Percentiles rank a stretch among this genome's conserved stretches.
Evolutionary conservation across 2,888 invertebrate species (phyloP).

Genomic region (Blastobasis lacticolella): DNA sequence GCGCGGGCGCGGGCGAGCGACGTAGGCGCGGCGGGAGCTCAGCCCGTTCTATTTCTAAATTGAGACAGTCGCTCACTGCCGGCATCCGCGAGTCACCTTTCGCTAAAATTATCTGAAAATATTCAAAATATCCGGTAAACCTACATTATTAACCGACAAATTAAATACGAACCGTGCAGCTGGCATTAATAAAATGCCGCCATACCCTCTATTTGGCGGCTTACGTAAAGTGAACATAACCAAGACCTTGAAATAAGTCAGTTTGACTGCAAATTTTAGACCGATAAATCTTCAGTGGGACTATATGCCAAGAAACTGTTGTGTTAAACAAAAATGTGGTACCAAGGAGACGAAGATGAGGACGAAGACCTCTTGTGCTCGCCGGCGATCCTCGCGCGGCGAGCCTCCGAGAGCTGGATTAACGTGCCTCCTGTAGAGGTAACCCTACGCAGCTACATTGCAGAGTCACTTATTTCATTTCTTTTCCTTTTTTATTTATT

Average conservation of each 20-base stretch:
- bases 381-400: slow-evolving; percentile 88
- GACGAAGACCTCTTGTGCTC: slow-evolving; percentile 91
- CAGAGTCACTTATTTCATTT: no score
- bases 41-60: slow-evolving; percentile 73
- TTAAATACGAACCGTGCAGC: no score
- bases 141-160: slow-evolving; percentile 10
- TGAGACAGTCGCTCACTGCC: slow-evolving; percentile 68
- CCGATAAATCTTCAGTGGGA: slow-evolving; percentile 1
- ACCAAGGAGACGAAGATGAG: slow-evolving; percentile 85
- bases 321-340: slow-evolving; percentile 77
- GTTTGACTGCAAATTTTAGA: slow-evolving; percentile 1
- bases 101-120: slow-evolving; percentile 50
- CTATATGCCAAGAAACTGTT: not conserved
- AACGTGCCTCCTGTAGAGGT: slow-evolving; percentile 92
- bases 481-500: no score
- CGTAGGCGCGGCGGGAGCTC: slow-evolving; percentile 29
- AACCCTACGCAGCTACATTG: slow-evolving; percentile 25
- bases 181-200: not conserved
- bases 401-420: slow-evolving; percentile 93
- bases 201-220: not conserved
- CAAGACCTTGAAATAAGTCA: slow-evolving; percentile 6
- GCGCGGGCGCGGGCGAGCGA: slow-evolving; percentile 21
- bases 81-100: slow-evolving; percentile 66
- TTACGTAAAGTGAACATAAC: slow-evolving; percentile 7
- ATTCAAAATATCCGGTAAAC: slow-evolving; percentile 26